Evolutionary conservation across 2,113 vertebrate species (phyloP), one percentile per base, ranked within the genome.

Genomic region (Junco hyemalis): DNA sequence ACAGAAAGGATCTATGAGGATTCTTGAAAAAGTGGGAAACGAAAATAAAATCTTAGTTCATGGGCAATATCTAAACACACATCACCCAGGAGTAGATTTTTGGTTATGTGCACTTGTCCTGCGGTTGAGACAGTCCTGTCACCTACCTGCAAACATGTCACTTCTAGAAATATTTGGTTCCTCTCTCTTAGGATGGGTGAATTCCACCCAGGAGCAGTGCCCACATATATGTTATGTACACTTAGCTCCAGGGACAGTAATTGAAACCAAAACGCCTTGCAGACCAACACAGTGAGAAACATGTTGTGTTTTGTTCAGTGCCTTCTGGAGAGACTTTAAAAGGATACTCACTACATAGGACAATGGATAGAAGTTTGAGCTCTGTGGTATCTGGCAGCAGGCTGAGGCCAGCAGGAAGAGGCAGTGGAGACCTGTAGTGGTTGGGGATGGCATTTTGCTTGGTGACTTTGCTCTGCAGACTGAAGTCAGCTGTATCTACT

Each of bases 311-410:
- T 19, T 84, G 17, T 33, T 74, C 26, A 44, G 9, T 61, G 71
- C 8, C 11, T 22, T 24, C 17, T 29, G 21, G 17, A 70, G 19
- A n/a, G 1, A 17, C 6, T 83, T 84, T 71, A 66, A 81, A 92
- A 82, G 56, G 80, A 94, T 95, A 98, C 98, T 98, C 90, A 98
- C 98, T 59, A 31, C 15, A 23, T 96, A 86, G 66, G 47, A 54
- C 40, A 84, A 13, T 6, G 93, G 69, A 8, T 70, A 59, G 28
- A 92, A 85, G 47, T 50, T 83, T 78, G 86, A 82, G 66, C 54
- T 88, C 72, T 81, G 56, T 5, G 72, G 47, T 42, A 47, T 83
- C 74, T 95, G 93, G 61, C 86, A 96, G 86, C 78, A 94, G 38
- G 69, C 96, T 50, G 93, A 85, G 71, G 71, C 38, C 64, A 96